These are phyloP conservation scores for Cryptocheilus praepositus DNA, from an alignment of 2,888 invertebrate species.

Conservation along the genomic window DNA sequence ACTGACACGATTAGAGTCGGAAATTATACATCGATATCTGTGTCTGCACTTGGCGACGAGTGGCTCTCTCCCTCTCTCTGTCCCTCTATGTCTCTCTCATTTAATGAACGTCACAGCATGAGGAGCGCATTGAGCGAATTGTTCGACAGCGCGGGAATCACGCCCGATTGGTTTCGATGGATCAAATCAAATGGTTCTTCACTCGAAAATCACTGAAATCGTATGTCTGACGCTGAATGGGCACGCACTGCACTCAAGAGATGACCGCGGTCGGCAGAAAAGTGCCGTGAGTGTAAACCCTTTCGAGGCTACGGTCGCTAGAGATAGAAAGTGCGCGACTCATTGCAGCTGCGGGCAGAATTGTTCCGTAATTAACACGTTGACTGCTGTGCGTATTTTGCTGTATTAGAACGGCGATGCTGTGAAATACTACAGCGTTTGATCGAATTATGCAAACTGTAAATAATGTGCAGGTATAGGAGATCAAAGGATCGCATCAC, in stretches of 20 bases:
- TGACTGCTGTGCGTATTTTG: too few relatives aligned
- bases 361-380: too few relatives aligned
- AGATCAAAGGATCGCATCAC: too few relatives aligned
- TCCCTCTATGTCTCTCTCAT: too few relatives aligned
- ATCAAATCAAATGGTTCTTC: slow-evolving; percentile 31
- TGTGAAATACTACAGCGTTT: too few relatives aligned
- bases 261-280: slow-evolving; percentile 30
- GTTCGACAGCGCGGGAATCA: slow-evolving; percentile 7
- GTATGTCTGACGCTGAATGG: slow-evolving; percentile 25
- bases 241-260: slow-evolving; percentile 20
- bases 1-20: neutral
- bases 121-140: slow-evolving; percentile 6
- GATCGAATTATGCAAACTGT: too few relatives aligned
- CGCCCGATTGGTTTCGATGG: slow-evolving; percentile 25
- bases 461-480: too few relatives aligned
- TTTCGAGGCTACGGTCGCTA: too few relatives aligned
- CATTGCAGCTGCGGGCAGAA: too few relatives aligned
- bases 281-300: neutral
- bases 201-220: slow-evolving; percentile 43
- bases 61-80: neutral
- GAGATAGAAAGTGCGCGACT: too few relatives aligned
- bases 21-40: neutral
- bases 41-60: slow-evolving; percentile 7
- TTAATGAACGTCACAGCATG: neutral
- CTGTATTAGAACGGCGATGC: too few relatives aligned